Percentiles rank a stretch among this genome's conserved stretches.
phyloP scores from a whole-genome alignment of 2,888 invertebrate species.

The Rotaria socialis region DNA sequence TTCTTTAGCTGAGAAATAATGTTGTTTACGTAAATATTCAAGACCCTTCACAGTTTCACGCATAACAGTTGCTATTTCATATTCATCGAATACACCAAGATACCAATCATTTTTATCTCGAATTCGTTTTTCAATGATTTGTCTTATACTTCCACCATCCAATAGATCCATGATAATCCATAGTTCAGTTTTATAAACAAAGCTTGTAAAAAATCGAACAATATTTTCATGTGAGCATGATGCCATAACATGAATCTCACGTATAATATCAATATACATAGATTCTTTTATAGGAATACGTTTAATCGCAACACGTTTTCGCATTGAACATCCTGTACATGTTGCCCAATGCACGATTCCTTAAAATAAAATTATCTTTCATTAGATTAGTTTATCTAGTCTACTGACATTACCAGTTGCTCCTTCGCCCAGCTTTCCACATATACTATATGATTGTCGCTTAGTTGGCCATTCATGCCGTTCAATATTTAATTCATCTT shows the following conservation, averaged over 20 bases:
- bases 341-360: slow-evolving; percentile 12
- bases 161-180: slow-evolving; percentile 19
- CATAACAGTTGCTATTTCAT: slow-evolving; percentile 19
- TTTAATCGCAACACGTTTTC: slow-evolving; percentile 20
- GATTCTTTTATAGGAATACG: slow-evolving; percentile 8
- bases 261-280: slow-evolving; percentile 31
- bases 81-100: slow-evolving; percentile 22
- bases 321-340: not conserved
- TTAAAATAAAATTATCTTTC: not conserved
- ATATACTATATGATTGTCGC: not conserved
- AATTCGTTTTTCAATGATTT: slow-evolving; percentile 33
- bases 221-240: slow-evolving; percentile 35
- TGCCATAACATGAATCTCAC: slow-evolving; percentile 35
- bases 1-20: no score
- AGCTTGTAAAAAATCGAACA: not conserved
- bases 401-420: slow-evolving; percentile 26
- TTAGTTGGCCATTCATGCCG: slow-evolving; percentile 18
- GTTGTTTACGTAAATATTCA: not conserved
- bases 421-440: slow-evolving; percentile 35
- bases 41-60: slow-evolving; percentile 32
- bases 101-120: slow-evolving; percentile 19
- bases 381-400: not conserved
- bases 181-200: slow-evolving; percentile 36
- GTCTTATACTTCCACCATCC: slow-evolving; percentile 27
- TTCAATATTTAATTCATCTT: slow-evolving; percentile 27